Conservation (phyloP, 2,113 vertebrate species). For the Rhea americana region DNA sequence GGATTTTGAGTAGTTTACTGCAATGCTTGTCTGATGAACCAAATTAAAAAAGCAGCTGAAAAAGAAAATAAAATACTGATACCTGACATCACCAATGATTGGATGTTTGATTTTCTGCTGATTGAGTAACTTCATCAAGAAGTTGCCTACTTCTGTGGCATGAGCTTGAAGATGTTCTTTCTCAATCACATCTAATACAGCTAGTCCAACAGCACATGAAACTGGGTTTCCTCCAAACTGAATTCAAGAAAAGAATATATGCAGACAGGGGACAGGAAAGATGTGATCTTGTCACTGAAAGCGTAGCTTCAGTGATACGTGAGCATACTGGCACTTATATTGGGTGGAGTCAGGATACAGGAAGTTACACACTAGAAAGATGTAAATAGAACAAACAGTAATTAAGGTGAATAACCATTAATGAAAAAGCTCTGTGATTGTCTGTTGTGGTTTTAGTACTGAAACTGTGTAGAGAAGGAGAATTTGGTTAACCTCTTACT, state of each 20-base stretch:
- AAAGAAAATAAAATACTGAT: background rate
- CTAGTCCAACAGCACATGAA: conserved; percentile 90
- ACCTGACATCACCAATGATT: conserved; percentile 93
- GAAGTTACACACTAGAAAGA: background rate
- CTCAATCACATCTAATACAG: conserved; percentile 90
- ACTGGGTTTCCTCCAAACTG: conserved; percentile 96
- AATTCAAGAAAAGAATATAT: background rate
- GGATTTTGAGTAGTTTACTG: background rate
- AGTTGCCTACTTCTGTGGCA: conserved; percentile 81
- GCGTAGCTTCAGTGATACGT: background rate
- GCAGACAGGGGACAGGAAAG: background rate
- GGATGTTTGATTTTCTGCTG: conserved; percentile 84
- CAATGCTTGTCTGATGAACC: background rate
- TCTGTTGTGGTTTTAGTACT: background rate
- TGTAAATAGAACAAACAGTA: background rate
- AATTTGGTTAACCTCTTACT: conserved; percentile 47
- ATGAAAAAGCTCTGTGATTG: background rate
- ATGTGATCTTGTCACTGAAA: background rate
- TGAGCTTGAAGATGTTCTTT: conserved; percentile 86
- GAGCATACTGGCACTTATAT: background rate
- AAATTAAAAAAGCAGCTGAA: background rate
- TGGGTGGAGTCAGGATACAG: background rate
- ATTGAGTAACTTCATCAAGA: conserved; percentile 80
- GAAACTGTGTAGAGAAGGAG: background rate
- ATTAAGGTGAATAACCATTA: background rate